Evolutionary conservation across 2,888 invertebrate genomes (phyloP).

Genomic region (Augiades crinisus): DNA sequence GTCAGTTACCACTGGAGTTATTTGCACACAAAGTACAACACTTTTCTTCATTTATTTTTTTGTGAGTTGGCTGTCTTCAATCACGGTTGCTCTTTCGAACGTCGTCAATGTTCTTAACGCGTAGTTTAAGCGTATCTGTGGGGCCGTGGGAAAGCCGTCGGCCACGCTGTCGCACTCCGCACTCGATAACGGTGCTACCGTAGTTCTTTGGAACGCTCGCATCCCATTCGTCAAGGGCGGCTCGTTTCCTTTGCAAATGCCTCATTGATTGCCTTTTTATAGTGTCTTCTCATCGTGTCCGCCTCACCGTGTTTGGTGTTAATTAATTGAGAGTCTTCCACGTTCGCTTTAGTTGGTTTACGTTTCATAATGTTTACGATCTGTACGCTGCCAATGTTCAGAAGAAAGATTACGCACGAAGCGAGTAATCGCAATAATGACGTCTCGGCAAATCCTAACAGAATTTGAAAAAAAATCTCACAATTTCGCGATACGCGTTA

Average conservation of each 20-base stretch:
- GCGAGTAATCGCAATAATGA: too few relatives aligned
- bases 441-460: too few relatives aligned
- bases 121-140: slow-evolving; percentile 24
- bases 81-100: slow-evolving; percentile 36
- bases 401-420: too few relatives aligned
- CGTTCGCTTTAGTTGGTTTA: slow-evolving; percentile 18
- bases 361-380: not conserved
- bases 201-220: slow-evolving; percentile 11
- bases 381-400: not conserved
- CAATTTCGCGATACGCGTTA: not conserved
- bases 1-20: not conserved
- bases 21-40: not conserved
- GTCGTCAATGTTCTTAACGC: slow-evolving; percentile 45
- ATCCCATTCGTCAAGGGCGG: slow-evolving; percentile 9
- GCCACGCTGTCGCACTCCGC: slow-evolving; percentile 35
- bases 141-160: slow-evolving; percentile 66
- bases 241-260: not conserved
- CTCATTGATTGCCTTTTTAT: slow-evolving; percentile 11
- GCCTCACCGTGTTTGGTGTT: slow-evolving; percentile 24
- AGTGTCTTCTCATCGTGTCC: slow-evolving; percentile 9
- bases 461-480: not conserved
- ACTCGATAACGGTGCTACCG: slow-evolving; percentile 55
- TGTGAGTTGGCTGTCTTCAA: not conserved
- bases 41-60: not conserved
- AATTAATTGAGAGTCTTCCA: too few relatives aligned